A percentile compares a stretch with the other conserved stretches of the same genome.
These are phyloP conservation scores for Ashinkailepas kermadecensis DNA, from an alignment of 2,888 invertebrate genomes.

Conservation along the genomic window DNA sequence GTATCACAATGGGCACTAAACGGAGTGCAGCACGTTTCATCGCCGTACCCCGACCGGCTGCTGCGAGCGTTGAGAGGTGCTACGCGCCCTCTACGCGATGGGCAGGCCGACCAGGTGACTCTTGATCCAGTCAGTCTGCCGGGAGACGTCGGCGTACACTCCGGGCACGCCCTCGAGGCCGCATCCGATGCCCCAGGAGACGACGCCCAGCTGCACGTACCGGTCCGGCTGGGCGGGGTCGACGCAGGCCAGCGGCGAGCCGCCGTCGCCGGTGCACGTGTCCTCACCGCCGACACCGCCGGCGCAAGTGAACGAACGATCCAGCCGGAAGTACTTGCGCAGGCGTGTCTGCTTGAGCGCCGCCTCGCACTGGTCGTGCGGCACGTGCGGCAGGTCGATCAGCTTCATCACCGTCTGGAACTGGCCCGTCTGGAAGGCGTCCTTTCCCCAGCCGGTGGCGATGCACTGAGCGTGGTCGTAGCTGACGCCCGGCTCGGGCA, in stretches of 20 bases:
- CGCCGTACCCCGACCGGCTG: too few relatives aligned
- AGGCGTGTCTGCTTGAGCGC: conserved; percentile 58
- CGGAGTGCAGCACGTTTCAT: too few relatives aligned
- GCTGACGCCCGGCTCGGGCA: conserved; percentile 49
- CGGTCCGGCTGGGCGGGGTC: conserved; percentile 16
- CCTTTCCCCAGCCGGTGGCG: conserved; percentile 70
- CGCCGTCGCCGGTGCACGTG: conserved; percentile 53
- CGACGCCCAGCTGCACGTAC: conserved; percentile 31
- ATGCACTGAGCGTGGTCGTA: conserved; percentile 53
- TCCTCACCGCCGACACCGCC: conserved; percentile 64
- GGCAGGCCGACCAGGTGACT: neutral
- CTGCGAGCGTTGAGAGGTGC: too few relatives aligned
- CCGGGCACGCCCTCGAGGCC: conserved; percentile 32
- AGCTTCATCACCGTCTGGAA: conserved; percentile 67
- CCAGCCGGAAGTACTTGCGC: conserved; percentile 57
- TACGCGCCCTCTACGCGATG: too few relatives aligned
- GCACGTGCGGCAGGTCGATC: conserved; percentile 62
- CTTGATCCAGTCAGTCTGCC: conserved; percentile 5
- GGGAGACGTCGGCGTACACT: conserved; percentile 28
- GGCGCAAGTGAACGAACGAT: conserved; percentile 66
- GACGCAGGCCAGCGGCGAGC: conserved; percentile 33
- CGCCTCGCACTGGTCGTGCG: conserved; percentile 50
- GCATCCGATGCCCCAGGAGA: conserved; percentile 33
- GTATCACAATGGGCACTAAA: too few relatives aligned
- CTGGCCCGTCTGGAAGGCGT: conserved; percentile 53